Conservation (phyloP, 2,888 invertebrate species). For the Malachius bipustulatus region DNA sequence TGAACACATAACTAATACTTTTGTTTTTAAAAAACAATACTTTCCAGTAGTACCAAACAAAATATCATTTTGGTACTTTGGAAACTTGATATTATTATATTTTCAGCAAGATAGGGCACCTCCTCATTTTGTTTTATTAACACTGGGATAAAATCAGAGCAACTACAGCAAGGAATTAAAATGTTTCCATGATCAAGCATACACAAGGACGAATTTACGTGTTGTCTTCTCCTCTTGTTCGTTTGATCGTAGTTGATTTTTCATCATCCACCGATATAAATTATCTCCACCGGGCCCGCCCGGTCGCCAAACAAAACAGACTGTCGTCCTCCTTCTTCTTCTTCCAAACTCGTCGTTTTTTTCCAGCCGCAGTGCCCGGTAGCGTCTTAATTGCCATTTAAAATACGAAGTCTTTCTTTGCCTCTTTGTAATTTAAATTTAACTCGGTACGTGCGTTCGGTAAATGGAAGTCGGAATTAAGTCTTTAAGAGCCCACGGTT, state of each 20-base stretch:
- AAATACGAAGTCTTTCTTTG: slow-evolving; percentile 25
- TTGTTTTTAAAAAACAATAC: too few relatives aligned
- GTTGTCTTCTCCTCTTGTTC: background rate
- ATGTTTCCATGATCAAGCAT: too few relatives aligned
- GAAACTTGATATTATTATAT: too few relatives aligned
- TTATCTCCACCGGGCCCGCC: slow-evolving; percentile 4
- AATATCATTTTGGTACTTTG: too few relatives aligned
- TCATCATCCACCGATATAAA: background rate
- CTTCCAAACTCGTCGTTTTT: slow-evolving; percentile 9
- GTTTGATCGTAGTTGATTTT: slow-evolving; percentile 9
- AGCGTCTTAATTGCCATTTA: slow-evolving; percentile 32
- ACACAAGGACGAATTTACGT: too few relatives aligned
- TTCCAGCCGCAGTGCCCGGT: slow-evolving; percentile 24
- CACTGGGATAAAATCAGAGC: too few relatives aligned
- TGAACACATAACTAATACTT: too few relatives aligned
- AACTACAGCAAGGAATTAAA: too few relatives aligned
- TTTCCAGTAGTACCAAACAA: too few relatives aligned
- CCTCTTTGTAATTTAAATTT: slow-evolving; percentile 30
- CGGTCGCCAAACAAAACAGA: slow-evolving; percentile 12
- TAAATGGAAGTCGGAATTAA: background rate
- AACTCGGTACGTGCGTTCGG: slow-evolving; percentile 16
- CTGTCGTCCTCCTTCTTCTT: slow-evolving; percentile 13
- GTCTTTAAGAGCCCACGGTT: background rate
- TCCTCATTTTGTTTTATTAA: too few relatives aligned
- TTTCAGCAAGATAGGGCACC: too few relatives aligned